Evolutionary conservation across 2,888 invertebrate species (phyloP), one percentile per base, ranked within the genome.

Genomic region (Blastobasis lacticolella): DNA sequence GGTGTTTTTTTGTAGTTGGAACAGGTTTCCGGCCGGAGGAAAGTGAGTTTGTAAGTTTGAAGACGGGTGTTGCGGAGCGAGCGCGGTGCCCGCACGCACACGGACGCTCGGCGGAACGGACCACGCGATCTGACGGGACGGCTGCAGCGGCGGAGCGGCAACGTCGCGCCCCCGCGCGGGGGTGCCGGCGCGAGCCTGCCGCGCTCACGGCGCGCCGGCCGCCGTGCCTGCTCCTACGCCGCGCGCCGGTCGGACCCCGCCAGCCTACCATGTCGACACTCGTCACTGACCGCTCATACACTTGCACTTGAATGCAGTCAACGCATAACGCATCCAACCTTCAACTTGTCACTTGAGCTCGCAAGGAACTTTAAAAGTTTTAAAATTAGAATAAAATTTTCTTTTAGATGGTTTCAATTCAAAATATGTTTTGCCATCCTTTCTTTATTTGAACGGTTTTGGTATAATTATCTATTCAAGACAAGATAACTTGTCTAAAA

Each of bases 11-110:
- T 69, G 59, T 69, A 60, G 62, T 59, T 54, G 55, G 62, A 82
- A 81, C 80, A 68, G 78, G 83, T 82, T 82, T 78, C 8, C 64
- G 64, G 71, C 57, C 68, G 66, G 65, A 71, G 72, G 70, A 78
- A 81, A 78, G 76, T 72, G 75, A 80, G 75, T 80, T 81, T 75
- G 66, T 69, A 82, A 84, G 79, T 82, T 82, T 75, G 67, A 71
- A 69, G 64, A 60, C 62, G 63, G 45, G 66, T 61, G 62, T 60
- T 64, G 66, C 66, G 68, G 62, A 63, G 61, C 66, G 65, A 65
- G 67, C 66, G 69, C 56, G 60, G 59, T 55, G 59, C 57, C 64
- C 58, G 66, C 42, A 10, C 42, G 42, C 62, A 66, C 74, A 69
- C 75, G 74, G 71, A 65, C 75, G 67, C 73, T 70, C 76, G 71